Conservation (phyloP, 2,888 invertebrate genomes). For the Seira ritae region DNA sequence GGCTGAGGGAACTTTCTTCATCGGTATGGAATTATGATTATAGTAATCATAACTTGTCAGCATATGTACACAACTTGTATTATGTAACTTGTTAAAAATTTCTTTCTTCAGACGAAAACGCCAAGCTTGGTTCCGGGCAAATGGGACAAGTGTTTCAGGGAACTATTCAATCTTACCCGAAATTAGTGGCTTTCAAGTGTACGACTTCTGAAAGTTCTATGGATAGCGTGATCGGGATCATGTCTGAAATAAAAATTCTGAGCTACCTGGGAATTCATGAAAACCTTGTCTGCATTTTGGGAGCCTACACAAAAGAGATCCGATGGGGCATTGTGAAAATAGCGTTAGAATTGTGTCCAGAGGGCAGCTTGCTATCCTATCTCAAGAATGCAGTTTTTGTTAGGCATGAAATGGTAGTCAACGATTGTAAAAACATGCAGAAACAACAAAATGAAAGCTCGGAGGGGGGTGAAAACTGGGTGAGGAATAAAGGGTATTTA, state of each 20-base stretch:
- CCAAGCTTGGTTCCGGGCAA: constrained; percentile 52
- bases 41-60: neutral
- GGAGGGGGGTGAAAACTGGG: neutral
- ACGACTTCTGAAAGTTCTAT: constrained; percentile 47
- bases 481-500: constrained; percentile 29
- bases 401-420: neutral
- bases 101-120: constrained; percentile 29
- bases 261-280: constrained; percentile 62
- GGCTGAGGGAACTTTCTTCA: constrained; percentile 25
- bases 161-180: neutral
- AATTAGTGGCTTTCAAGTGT: constrained; percentile 47
- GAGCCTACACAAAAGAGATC: constrained; percentile 58
- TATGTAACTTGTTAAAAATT: neutral
- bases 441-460: neutral
- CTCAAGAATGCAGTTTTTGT: constrained; percentile 8
- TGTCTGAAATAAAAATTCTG: constrained; percentile 65
- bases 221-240: constrained; percentile 32
- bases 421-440: neutral
- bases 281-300: constrained; percentile 58
- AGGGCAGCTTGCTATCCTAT: constrained; percentile 43
- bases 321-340: constrained; percentile 52
- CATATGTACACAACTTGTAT: neutral
- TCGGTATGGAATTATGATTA: constrained; percentile 31
- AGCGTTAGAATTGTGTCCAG: constrained; percentile 50
- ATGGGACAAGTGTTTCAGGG: constrained; percentile 51